phyloP scores from a whole-genome alignment of 2,888 invertebrate genomes.

The Auanema freiburgensis region DNA sequence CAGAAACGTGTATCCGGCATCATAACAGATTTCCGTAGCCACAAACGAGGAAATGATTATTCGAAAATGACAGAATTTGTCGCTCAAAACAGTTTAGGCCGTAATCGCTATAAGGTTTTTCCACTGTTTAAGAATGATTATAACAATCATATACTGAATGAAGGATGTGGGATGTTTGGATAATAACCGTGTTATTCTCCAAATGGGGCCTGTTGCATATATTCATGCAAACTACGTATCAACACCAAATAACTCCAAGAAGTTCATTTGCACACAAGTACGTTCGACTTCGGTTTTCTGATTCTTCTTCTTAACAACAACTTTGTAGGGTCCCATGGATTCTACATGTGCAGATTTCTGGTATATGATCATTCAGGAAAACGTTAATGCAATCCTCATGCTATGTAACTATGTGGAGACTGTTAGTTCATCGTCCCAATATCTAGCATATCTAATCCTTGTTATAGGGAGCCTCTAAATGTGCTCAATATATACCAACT shows the following conservation, averaged over 20 bases:
- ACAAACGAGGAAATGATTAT: conserved; percentile 13
- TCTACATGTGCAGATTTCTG: conserved; percentile 15
- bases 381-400: conserved; percentile 9
- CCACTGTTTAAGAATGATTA: too few relatives aligned
- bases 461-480: conserved; percentile 7
- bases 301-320: conserved; percentile 7
- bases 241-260: not conserved
- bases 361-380: conserved; percentile 20
- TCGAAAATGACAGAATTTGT: conserved; percentile 11
- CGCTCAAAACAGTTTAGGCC: not conserved
- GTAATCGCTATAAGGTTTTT: conserved; percentile 13
- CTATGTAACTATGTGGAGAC: conserved; percentile 15
- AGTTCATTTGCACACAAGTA: conserved; percentile 21
- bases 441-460: not conserved
- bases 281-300: conserved; percentile 1
- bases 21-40: conserved; percentile 6
- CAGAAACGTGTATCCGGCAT: conserved; percentile 8
- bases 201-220: conserved; percentile 10
- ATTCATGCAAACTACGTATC: conserved; percentile 20
- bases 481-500: conserved; percentile 12
- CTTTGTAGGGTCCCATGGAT: conserved; percentile 11
- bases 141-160: too few relatives aligned
- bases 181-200: conserved; percentile 10
- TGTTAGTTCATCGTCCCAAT: not conserved
- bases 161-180: conserved; percentile 21